Evolutionary conservation across 1,140 invertebrate species (phyloP).

Genomic region (Zaprionus inermis): DNA sequence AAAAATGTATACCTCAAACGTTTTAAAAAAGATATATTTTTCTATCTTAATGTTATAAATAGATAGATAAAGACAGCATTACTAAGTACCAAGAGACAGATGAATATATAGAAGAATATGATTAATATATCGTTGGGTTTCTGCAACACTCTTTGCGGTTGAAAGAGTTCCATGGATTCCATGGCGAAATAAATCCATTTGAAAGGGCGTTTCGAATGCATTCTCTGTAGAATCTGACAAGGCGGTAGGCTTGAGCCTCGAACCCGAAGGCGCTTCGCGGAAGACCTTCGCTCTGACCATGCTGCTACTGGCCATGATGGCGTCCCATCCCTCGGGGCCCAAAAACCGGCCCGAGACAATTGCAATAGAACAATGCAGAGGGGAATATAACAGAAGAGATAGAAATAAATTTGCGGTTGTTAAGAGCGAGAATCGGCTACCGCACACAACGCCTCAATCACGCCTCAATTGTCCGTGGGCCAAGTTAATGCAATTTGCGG

Average conservation of each 20-base stretch:
- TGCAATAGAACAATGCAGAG: conserved; percentile 31
- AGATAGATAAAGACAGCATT: not conserved
- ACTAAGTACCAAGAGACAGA: not conserved
- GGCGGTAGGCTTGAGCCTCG: not conserved
- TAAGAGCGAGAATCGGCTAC: conserved; percentile 46
- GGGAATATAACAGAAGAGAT: not conserved
- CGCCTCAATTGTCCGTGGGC: conserved; percentile 70
- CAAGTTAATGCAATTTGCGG: conserved; percentile 65
- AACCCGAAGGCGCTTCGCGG: conserved; percentile 5
- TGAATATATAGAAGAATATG: not conserved
- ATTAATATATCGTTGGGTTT: not conserved
- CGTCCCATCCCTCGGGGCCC: conserved; percentile 11
- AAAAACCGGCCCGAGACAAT: conserved; percentile 23
- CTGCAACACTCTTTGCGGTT: not conserved
- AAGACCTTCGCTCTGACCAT: not conserved
- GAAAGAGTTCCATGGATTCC: not conserved
- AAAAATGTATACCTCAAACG: too few species aligned
- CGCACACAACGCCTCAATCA: conserved; percentile 72
- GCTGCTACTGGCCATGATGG: not conserved
- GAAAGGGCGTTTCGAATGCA: conserved; percentile 11
- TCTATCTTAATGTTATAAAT: not conserved
- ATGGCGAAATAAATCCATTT: not conserved
- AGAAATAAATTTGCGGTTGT: conserved; percentile 55
- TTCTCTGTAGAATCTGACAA: not conserved
- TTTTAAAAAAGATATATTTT: too few species aligned